Base-by-base conservation (phyloP, 64 coral and sea anemone genomes). In the Hydrozoanthus tunicans region DNA sequence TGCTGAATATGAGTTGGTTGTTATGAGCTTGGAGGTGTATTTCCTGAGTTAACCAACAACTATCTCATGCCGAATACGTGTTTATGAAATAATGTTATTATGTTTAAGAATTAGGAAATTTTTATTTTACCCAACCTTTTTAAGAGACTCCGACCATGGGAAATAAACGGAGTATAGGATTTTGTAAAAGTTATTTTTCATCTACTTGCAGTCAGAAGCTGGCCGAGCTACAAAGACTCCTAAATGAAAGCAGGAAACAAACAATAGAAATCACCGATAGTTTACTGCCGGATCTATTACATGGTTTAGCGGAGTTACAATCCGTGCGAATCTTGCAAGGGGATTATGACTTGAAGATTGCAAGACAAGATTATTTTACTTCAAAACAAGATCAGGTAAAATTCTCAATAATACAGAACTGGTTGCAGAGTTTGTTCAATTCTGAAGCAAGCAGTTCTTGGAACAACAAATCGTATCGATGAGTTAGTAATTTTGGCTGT, bases 341-440 rank as follows among this genome's bases (percentile, higher is more conserved):
- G 56, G 96, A 98, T 58, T 98, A 95, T 84, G 69, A 95, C 11
- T 76, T 98, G 70, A 98, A 98, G 81, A 98, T 98, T 81, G 93
- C 96, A 70, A 92, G 96, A 9, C 96, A 98, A 68, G 91, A 98
- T 54, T 98, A 98, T 81, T 95, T 98, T 12, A 95, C 93, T 32
- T 98, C 96, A 57, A 98, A 98, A 68, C 96, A 98, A 89, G 96
- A 98, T 60, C 93, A 98, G 93, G 95, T 98, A 4, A 53, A 11
- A 76, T 17, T 71, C 17, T 68, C 26, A 24, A 24, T 76, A 12
- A 52, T 12, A 8, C 11, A 11, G 7, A 1, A 52, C 5, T 76
- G 43, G 72, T 52, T 8, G 43, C 23, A 9, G 9, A 43, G 9
- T 26, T 53, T 43, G 10, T 12, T 7, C 9, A 7, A 7, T 75